A percentile compares a stretch with the other conserved stretches of the same genome.
These are phyloP conservation scores for Meteorus colon DNA, from an alignment of 2,888 invertebrate species.

Conservation along the genomic window DNA sequence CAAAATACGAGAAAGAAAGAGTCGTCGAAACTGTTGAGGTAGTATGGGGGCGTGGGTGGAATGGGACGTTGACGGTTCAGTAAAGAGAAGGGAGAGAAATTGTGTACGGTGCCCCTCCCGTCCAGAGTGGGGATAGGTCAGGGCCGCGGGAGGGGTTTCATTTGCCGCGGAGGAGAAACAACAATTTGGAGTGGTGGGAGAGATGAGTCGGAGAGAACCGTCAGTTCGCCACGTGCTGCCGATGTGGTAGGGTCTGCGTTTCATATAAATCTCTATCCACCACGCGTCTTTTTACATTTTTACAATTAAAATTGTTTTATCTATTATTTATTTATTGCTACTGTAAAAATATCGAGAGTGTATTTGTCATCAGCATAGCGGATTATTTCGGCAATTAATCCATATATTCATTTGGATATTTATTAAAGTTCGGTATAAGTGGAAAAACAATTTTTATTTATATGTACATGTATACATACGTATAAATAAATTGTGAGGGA, in stretches of 20 bases:
- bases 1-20: conserved; percentile 45
- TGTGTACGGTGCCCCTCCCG: conserved; percentile 52
- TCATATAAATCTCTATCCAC: conserved; percentile 35
- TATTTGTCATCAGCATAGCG: too few relatives aligned
- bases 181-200: conserved; percentile 56
- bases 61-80: conserved; percentile 53
- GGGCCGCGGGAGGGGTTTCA: conserved; percentile 53
- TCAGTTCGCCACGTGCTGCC: conserved; percentile 74
- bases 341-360: too few relatives aligned
- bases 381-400: too few relatives aligned
- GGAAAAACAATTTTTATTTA: too few relatives aligned
- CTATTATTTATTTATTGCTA: too few relatives aligned
- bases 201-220: conserved; percentile 64
- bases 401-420: too few relatives aligned
- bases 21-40: conserved; percentile 55
- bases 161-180: conserved; percentile 44
- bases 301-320: neutral
- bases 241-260: conserved; percentile 68
- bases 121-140: conserved; percentile 62
- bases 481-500: too few relatives aligned
- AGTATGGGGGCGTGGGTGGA: conserved; percentile 72
- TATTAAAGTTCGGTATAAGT: too few relatives aligned
- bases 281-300: conserved; percentile 24
- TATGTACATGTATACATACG: too few relatives aligned
- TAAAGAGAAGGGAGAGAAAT: conserved; percentile 48